Percentiles rank a stretch among this genome's conserved stretches.
Evolutionary conservation across 2,888 invertebrate genomes (phyloP).

Genomic region (Liodrosophila aerea): DNA sequence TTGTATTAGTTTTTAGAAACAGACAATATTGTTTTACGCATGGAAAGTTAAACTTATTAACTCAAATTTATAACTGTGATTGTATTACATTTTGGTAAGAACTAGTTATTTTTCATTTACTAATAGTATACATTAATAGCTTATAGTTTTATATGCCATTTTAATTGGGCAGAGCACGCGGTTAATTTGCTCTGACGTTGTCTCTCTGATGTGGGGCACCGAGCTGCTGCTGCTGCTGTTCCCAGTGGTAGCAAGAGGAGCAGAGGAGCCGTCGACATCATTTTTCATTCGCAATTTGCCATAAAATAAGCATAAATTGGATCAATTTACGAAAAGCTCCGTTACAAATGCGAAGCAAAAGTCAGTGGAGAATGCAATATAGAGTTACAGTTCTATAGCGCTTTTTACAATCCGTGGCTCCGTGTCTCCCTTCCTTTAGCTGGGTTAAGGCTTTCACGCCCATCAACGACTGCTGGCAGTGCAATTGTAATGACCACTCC

Average conservation of each 20-base stretch:
- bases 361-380: conserved; percentile 40
- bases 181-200: conserved; percentile 12
- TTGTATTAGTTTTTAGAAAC: no score
- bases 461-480: conserved; percentile 32
- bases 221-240: no score
- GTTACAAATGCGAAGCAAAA: conserved; percentile 61
- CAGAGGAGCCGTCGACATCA: conserved; percentile 40
- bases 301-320: conserved; percentile 81
- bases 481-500: conserved; percentile 60
- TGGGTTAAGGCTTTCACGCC: conserved; percentile 29
- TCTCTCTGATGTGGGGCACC: conserved; percentile 8
- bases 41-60: no score
- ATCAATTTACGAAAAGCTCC: conserved; percentile 78
- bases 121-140: no score
- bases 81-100: no score
- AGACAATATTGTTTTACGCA: no score
- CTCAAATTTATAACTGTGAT: no score
- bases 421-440: no score
- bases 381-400: conserved; percentile 3
- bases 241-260: conserved; percentile 13
- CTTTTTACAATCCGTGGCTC: no score
- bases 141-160: conserved; percentile 24
- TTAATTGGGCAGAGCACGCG: conserved; percentile 41
- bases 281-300: conserved; percentile 78
- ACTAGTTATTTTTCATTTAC: no score